Conservation (phyloP, 2,797 vertebrate genomes). For the Gallirallus australis region DNA sequence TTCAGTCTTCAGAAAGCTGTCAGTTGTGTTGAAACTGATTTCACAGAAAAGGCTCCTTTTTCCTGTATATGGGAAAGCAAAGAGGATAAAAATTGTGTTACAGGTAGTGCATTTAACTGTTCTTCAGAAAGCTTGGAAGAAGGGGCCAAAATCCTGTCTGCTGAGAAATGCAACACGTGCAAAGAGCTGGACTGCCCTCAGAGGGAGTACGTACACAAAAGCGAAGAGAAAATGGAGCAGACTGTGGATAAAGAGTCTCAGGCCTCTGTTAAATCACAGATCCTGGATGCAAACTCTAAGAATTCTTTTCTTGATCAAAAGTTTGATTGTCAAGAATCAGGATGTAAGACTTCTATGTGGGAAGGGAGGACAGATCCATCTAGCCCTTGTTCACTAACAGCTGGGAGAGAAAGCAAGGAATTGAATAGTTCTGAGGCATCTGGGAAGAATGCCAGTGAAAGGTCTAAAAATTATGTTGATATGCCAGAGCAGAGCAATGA, state of each 20-base stretch:
- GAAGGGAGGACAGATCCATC: conserved; percentile 11
- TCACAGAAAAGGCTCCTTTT: neutral
- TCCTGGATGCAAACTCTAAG: neutral
- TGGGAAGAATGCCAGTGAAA: neutral
- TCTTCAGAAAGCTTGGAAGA: neutral
- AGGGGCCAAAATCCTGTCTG: neutral
- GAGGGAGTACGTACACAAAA: neutral
- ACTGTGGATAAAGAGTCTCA: neutral
- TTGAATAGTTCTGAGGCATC: neutral
- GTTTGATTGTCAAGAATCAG: neutral
- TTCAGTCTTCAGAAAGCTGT: neutral
- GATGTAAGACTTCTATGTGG: neutral
- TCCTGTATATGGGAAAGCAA: neutral
- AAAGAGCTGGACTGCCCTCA: neutral
- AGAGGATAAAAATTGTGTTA: neutral
- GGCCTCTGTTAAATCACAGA: neutral
- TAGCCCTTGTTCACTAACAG: neutral
- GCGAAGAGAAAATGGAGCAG: neutral
- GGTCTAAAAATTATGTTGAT: neutral
- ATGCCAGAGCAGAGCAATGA: conserved; percentile 23
- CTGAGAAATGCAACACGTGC: neutral
- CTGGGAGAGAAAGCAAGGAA: neutral
- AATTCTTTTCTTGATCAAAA: neutral
- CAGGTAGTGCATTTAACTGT: neutral
- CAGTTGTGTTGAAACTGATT: neutral